These are phyloP conservation scores for Sitta europaea DNA, from an alignment of 2,113 vertebrate genomes.

Conservation along the genomic window DNA sequence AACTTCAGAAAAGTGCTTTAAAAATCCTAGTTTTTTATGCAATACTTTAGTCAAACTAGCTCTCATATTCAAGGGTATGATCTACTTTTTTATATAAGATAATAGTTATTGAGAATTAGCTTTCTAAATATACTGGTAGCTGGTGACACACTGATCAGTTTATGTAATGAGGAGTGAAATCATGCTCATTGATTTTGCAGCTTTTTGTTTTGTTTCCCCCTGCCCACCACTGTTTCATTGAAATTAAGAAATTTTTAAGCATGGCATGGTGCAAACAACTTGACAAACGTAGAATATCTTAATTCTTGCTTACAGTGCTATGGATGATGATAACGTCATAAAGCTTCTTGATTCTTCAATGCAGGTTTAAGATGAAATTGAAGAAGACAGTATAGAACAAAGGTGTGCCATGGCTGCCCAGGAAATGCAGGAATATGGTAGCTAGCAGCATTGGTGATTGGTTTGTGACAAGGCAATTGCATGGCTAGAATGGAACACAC, in stretches of 20 bases:
- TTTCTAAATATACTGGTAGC: neutral
- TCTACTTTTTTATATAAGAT: neutral
- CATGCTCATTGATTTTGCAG: neutral
- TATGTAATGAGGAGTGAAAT: neutral
- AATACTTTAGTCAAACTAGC: neutral
- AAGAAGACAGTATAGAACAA: neutral
- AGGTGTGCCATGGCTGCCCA: neutral
- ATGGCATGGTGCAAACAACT: neutral
- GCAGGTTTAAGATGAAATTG: neutral
- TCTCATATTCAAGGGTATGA: neutral
- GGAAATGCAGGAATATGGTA: neutral
- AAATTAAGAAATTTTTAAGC: neutral
- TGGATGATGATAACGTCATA: neutral
- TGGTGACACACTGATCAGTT: neutral
- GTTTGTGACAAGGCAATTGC: neutral
- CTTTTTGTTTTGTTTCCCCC: neutral
- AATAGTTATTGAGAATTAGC: neutral
- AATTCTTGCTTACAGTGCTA: neutral
- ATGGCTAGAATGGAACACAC: neutral
- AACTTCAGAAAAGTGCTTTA: neutral
- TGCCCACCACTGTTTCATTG: neutral
- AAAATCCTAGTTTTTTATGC: neutral
- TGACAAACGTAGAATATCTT: neutral
- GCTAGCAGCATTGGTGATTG: neutral
- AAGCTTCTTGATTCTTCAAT: neutral